phyloP scores from a whole-genome alignment of 1,140 invertebrate genomes.

The Planococcus citri region DNA sequence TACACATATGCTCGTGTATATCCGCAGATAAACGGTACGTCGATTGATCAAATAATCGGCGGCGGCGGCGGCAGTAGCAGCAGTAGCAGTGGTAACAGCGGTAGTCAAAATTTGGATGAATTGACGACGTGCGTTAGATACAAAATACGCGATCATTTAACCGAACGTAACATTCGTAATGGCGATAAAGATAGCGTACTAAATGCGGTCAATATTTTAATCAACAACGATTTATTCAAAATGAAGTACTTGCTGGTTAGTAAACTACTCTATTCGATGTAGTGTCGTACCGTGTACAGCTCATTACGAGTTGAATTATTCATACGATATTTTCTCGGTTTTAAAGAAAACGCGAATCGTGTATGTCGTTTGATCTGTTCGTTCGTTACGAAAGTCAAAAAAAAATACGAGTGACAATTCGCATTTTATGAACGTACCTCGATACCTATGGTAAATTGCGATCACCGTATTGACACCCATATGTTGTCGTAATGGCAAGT shows the following conservation, averaged over 20 bases:
- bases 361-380: no score
- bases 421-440: no score
- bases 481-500: no score
- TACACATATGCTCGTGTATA: no score
- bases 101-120: background rate
- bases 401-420: no score
- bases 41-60: background rate
- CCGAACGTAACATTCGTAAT: background rate
- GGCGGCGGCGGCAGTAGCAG: no score
- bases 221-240: constrained; percentile 13
- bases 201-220: background rate
- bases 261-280: background rate
- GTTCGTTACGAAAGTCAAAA: background rate
- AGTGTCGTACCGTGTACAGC: no score
- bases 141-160: background rate
- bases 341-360: no score
- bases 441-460: no score
- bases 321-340: background rate
- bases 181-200: background rate
- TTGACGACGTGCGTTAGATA: background rate
- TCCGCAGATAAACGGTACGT: background rate
- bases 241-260: constrained; percentile 11
- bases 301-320: no score
- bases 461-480: no score
- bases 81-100: no score